Evolutionary conservation across 2,888 invertebrate species (phyloP), one percentile per base, ranked within the genome.

Genomic region (Luperina nickerlii): DNA sequence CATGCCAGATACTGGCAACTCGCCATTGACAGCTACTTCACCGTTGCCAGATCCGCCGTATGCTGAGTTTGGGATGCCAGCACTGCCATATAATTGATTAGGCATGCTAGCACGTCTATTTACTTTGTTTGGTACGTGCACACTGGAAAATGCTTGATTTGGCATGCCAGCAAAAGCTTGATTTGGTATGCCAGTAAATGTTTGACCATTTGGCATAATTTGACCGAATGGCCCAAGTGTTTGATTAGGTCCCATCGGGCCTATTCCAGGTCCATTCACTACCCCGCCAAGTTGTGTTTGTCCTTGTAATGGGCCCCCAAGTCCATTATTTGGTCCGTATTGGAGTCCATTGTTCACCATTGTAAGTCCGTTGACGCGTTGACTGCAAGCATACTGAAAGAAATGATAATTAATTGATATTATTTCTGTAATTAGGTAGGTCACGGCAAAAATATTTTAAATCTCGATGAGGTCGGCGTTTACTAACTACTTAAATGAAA

Each of bases 1-100:
- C 38, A 81, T 87, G 51, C 94, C 93, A 70, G 86, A 84, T 0
- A 92, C 93, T 54, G 89, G 90, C 76, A 93, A 71, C 73, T 91
- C 90, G 0, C 92, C 92, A 32, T 76, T 86, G 6, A 92, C 91
- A 6, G 84, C 87, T 20, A 92, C 84, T 76, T 91, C 88, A 18
- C 91, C 92, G 4, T 67, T 85, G 4, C 89, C 89, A 74, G 73
- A 20, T 9, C 89, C 89, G 2, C 89, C 89, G 18, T 84, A 89
- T 0, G 42, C 67, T 27, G 66, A 0, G 9, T 72, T 62, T 69
- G 74, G n/a, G 20, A 27, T 72, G 11, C 84, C 72, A 79, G 63
- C 24, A 0, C 3, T 3, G 8, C 32, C 57, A 72, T 72, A 65
- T 4, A 18, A 38, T 6, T 71, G 70, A 20, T 24, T 78, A 38